Base-by-base conservation (phyloP, 2,888 invertebrate species). In the Lingula anatina region DNA sequence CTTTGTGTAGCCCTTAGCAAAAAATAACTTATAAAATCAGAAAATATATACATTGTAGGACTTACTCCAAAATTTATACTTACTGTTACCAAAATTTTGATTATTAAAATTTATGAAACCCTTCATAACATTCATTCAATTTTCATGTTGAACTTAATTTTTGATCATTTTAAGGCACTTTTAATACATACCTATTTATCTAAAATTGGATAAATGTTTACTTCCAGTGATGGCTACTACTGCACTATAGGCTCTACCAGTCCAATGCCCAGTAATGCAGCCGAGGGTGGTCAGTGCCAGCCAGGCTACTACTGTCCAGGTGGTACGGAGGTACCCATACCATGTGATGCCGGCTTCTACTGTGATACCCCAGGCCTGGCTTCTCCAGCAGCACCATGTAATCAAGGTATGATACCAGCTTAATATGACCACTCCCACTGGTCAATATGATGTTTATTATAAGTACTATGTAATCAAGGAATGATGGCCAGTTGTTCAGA, bases 141-240 rank as follows among this genome's bases (percentile, higher is more conserved):
- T 26, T 21, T 26, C 2, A 27, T 18, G 24, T n/a, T 36, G 7
- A 35, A 38, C 2, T 35, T 21, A n/a, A n/a, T n/a, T n/a, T n/a
- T n/a, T n/a, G n/a, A n/a, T n/a, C n/a, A n/a, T n/a, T n/a, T n/a
- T n/a, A n/a, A n/a, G n/a, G n/a, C n/a, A n/a, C n/a, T n/a, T n/a
- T n/a, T n/a, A n/a, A n/a, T n/a, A n/a, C n/a, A n/a, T n/a, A n/a
- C n/a, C n/a, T n/a, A n/a, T n/a, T n/a, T 31, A n/a, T 12, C 9
- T 15, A 31, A 9, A 31, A 31, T 31, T 15, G 15, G 9, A 12
- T 12, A 31, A n/a, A 12, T 45, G 15, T 44, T 44, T 35, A 40
- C 2, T 57, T 51, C 4, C 53, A 69, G 69, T 53, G 64, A 61
- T 39, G 72, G 71, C 9, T 73, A 64, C 60, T 74, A 70, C 54